A percentile compares a stretch with the other conserved stretches of the same genome.
Evolutionary conservation across 1,140 invertebrate species (phyloP).

Genomic region (Drosophila aff.): DNA sequence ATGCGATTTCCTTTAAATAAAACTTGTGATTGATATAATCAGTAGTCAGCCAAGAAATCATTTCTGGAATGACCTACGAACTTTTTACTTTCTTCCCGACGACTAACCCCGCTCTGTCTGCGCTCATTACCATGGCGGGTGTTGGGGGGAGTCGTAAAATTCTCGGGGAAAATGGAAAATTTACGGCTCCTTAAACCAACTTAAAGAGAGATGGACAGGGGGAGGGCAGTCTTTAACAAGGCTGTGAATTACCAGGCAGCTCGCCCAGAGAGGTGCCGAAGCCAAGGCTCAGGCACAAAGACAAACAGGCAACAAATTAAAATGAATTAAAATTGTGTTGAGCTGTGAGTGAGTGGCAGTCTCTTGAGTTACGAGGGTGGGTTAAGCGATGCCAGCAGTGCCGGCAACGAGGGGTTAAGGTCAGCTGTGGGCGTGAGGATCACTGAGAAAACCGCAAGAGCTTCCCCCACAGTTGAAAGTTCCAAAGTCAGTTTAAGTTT

Average conservation of each 20-base stretch:
- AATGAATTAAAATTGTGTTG: slow-evolving; percentile 60
- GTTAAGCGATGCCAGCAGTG: slow-evolving; percentile 10
- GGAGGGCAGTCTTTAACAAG: slow-evolving; percentile 19
- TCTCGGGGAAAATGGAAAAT: slow-evolving; percentile 34
- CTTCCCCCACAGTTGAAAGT: not conserved
- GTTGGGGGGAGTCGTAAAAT: slow-evolving; percentile 7
- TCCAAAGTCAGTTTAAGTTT: not conserved
- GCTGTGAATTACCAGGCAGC: slow-evolving; percentile 10
- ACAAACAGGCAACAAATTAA: slow-evolving; percentile 60
- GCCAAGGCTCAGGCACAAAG: slow-evolving; percentile 38
- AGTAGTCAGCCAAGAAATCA: slow-evolving; percentile 15
- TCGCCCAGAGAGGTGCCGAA: not conserved
- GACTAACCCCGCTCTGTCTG: not conserved
- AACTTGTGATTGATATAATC: slow-evolving; percentile 23
- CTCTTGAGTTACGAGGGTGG: slow-evolving; percentile 28
- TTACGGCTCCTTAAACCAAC: slow-evolving; percentile 42
- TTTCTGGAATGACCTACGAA: slow-evolving; percentile 11
- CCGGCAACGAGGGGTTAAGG: not conserved
- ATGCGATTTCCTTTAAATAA: not conserved
- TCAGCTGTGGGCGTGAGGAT: not conserved
- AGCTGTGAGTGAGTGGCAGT: slow-evolving; percentile 44
- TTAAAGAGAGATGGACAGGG: slow-evolving; percentile 25
- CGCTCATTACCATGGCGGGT: not conserved
- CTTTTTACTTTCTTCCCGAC: not conserved
- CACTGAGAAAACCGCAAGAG: not conserved